These are phyloP conservation scores for Gracilinanus agilis DNA, from an alignment of 2,113 vertebrate genomes.

Conservation along the genomic window DNA sequence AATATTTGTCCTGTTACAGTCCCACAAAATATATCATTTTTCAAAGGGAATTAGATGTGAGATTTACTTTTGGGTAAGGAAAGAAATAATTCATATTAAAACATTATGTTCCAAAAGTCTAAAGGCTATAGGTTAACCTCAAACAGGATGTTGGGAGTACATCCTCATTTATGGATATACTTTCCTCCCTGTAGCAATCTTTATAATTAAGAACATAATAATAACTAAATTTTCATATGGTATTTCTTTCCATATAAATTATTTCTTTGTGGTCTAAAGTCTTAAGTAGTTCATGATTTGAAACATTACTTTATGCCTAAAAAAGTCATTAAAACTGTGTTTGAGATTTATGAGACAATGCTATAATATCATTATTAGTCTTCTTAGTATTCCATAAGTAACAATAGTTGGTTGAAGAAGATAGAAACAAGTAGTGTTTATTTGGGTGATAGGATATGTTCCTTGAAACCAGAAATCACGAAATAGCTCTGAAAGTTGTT, in stretches of 20 bases:
- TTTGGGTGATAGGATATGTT: not conserved
- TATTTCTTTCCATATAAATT: not conserved
- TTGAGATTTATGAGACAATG: slow-evolving; percentile 40
- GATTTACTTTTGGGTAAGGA: not conserved
- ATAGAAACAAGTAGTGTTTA: slow-evolving; percentile 13
- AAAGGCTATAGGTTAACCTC: not conserved
- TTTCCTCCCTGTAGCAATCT: not conserved
- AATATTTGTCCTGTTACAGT: not conserved
- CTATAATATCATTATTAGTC: not conserved
- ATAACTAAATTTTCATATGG: not conserved
- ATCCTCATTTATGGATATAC: not conserved
- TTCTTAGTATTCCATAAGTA: not conserved
- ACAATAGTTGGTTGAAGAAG: not conserved
- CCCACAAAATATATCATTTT: not conserved
- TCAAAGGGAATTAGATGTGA: not conserved
- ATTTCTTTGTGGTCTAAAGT: not conserved
- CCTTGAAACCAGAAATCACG: slow-evolving; percentile 48
- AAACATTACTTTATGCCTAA: not conserved
- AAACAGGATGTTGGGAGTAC: not conserved
- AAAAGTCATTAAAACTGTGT: not conserved
- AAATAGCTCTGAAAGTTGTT: slow-evolving; percentile 35
- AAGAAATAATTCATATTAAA: not conserved
- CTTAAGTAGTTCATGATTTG: not conserved
- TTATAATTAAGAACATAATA: not conserved
- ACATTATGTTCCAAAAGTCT: not conserved